Evolutionary conservation across 2,797 vertebrate species (phyloP).

Genomic region (Myotis findleyi): DNA sequence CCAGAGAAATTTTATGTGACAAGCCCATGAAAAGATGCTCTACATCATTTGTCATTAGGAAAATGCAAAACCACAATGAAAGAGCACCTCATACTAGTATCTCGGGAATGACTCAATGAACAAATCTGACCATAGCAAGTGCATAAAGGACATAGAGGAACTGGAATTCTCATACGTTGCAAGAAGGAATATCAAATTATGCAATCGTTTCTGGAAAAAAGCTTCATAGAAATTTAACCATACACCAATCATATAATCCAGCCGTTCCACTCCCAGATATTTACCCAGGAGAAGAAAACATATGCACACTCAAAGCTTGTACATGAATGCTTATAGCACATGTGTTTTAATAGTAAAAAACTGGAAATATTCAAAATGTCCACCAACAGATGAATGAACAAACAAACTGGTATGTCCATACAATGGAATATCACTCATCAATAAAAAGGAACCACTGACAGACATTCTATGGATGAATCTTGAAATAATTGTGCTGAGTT

Average conservation of each 20-base stretch:
- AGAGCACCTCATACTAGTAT: neutral
- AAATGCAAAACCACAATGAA: neutral
- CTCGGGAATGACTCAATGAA: neutral
- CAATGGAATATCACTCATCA: neutral
- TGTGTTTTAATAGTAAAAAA: neutral
- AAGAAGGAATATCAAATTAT: neutral
- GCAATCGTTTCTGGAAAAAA: neutral
- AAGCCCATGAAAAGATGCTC: neutral
- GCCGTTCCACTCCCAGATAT: neutral
- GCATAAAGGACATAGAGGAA: neutral
- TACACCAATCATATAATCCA: neutral
- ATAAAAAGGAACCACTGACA: neutral
- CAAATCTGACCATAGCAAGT: neutral
- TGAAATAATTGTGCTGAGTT: constrained; percentile 11
- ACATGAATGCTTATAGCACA: neutral
- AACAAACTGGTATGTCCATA: neutral
- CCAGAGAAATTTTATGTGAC: neutral
- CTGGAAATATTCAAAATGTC: neutral
- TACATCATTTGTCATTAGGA: neutral
- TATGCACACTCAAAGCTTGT: neutral
- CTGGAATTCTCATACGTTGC: neutral
- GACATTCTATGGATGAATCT: neutral
- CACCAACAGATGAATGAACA: neutral
- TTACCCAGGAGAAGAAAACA: neutral
- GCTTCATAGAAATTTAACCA: constrained; percentile 6